Conservation (phyloP, 2,888 invertebrate species). For the Cephus spinipes region DNA sequence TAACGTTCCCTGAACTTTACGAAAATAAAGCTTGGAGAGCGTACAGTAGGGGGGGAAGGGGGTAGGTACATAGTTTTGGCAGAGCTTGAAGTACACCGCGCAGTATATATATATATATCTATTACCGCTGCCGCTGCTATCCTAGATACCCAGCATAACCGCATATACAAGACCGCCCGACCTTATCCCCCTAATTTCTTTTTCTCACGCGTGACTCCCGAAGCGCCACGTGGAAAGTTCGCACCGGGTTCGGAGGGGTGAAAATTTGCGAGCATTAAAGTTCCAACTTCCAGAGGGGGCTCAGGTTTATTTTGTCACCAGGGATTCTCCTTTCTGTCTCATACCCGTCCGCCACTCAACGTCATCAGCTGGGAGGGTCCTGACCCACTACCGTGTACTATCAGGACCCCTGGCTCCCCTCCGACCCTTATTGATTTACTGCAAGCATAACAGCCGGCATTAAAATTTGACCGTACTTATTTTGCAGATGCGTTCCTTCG, state of each 20-base stretch:
- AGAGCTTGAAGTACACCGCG: background rate
- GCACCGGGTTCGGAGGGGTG: background rate
- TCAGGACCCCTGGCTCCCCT: background rate
- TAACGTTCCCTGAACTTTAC: background rate
- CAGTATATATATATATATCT: background rate
- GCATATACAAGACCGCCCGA: background rate
- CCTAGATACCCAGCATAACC: background rate
- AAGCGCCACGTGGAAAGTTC: background rate
- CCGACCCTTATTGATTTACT: slow-evolving; percentile 22
- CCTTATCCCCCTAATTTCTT: background rate
- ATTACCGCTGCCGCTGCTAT: background rate
- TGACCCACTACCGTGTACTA: background rate
- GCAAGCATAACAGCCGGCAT: slow-evolving; percentile 15
- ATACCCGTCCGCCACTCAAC: background rate
- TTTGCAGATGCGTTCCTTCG: slow-evolving; percentile 18
- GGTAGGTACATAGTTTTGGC: background rate
- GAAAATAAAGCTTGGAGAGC: background rate
- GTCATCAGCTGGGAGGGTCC: slow-evolving; percentile 3
- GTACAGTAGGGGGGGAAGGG: background rate
- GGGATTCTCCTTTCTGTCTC: background rate
- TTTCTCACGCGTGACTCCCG: background rate
- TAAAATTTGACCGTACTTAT: slow-evolving; percentile 31
- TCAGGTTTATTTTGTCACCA: slow-evolving; percentile 1
- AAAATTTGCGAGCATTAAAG: background rate
- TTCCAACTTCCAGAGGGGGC: background rate